A percentile compares a stretch with the other conserved stretches of the same genome.
Conservation (phyloP, 2,888 invertebrate species). For the Metellina segmentata region DNA sequence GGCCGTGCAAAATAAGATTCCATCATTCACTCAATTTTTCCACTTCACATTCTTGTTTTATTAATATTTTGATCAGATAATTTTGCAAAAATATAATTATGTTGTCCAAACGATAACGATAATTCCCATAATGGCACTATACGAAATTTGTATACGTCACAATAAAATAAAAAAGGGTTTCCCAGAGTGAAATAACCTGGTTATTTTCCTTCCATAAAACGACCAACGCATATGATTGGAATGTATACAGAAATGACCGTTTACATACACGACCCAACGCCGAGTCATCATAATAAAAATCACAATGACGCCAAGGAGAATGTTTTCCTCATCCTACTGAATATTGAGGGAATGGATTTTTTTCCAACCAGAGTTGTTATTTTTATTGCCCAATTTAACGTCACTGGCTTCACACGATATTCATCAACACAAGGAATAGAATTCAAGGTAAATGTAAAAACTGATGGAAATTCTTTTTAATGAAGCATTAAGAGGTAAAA, state of each 20-base stretch:
- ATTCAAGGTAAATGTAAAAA: not conserved
- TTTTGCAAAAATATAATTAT: no score
- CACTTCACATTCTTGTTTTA: no score
- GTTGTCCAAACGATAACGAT: no score
- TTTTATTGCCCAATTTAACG: conserved; percentile 40
- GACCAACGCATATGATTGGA: not conserved
- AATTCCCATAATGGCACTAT: no score
- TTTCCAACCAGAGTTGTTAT: conserved; percentile 27
- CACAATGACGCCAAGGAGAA: not conserved
- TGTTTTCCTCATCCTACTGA: conserved; percentile 16
- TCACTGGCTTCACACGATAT: conserved; percentile 19
- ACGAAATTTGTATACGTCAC: no score
- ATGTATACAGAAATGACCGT: not conserved
- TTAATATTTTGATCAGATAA: no score
- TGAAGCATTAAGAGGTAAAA: not conserved
- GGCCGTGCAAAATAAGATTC: no score
- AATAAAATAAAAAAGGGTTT: not conserved
- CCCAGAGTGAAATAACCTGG: not conserved
- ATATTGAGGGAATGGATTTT: conserved; percentile 5
- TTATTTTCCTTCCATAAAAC: not conserved
- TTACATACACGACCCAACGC: not conserved
- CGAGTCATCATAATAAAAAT: conserved; percentile 30
- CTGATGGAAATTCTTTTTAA: not conserved
- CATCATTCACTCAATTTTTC: no score
- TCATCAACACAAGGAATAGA: conserved; percentile 27